These are phyloP conservation scores for Sorex araneus DNA, from an alignment of 2,113 vertebrate genomes.

Conservation along the genomic window DNA sequence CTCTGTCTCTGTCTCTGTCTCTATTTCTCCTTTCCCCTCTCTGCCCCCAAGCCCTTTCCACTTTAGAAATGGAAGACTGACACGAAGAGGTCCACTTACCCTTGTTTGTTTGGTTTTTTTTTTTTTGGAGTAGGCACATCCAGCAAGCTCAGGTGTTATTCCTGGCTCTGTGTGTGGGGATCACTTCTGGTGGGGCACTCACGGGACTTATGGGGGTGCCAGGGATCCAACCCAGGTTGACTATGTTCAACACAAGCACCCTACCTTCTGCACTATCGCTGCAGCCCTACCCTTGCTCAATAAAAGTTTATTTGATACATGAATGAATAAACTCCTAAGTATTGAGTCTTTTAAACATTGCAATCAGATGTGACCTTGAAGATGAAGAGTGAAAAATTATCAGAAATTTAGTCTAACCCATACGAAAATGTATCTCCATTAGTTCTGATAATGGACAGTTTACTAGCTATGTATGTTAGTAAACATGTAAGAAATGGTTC, in stretches of 20 bases:
- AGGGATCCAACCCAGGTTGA: no score
- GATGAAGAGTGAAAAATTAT: background rate
- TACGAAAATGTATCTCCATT: background rate
- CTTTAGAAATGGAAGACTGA: background rate
- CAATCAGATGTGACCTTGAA: background rate
- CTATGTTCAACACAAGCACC: no score
- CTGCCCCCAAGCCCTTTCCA: no score
- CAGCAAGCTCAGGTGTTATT: no score
- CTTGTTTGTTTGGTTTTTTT: no score
- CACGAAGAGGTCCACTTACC: rapidly evolving
- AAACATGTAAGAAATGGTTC: background rate
- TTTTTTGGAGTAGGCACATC: no score
- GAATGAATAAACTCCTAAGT: background rate
- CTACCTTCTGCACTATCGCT: no score
- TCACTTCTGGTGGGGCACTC: no score
- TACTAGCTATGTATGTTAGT: background rate
- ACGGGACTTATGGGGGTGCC: no score
- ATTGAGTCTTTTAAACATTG: slow-evolving; percentile 17
- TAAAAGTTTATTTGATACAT: background rate
- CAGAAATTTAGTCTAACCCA: background rate
- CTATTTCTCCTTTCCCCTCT: no score
- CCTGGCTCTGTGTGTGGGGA: no score
- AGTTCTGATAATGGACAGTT: background rate
- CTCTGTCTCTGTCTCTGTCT: no score
- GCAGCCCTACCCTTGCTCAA: background rate